Evolutionary conservation across 2,113 vertebrate genomes (phyloP).

Genomic region (Megaleporinus macrocephalus): DNA sequence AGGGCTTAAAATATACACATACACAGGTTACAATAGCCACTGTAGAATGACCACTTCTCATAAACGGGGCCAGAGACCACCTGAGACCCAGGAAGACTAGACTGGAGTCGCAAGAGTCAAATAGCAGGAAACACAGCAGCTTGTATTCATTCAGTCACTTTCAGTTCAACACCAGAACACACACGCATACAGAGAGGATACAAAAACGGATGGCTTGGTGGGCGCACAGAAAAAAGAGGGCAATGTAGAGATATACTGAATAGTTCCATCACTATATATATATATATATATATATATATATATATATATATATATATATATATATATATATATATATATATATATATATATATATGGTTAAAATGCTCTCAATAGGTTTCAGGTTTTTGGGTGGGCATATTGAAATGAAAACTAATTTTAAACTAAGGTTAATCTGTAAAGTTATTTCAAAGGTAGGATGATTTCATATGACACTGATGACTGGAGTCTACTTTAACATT

Average conservation of each 20-base stretch:
- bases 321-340: no score
- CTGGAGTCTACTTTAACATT: no score
- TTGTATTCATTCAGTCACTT: constrained; percentile 60
- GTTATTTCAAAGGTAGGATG: no score
- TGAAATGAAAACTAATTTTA: no score
- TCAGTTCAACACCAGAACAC: constrained; percentile 52
- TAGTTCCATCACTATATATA: no score
- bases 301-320: no score
- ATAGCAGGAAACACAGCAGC: constrained; percentile 70
- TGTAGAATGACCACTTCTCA: constrained; percentile 29
- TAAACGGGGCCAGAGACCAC: constrained; percentile 71
- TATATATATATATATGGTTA: no score
- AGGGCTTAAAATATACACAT: background rate
- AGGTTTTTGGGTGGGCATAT: no score
- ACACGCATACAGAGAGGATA: background rate
- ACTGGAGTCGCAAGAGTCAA: constrained; percentile 64
- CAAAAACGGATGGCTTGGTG: background rate
- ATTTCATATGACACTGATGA: no score
- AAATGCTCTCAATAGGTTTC: no score
- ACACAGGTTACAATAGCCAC: background rate
- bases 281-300: no score
- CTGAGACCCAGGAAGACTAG: constrained; percentile 72
- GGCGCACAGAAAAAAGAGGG: background rate
- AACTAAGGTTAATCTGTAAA: no score
- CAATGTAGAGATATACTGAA: background rate